Evolutionary conservation across 2,113 vertebrate species (phyloP), one percentile per base, ranked within the genome.

Genomic region (Heterochromis multidens): DNA sequence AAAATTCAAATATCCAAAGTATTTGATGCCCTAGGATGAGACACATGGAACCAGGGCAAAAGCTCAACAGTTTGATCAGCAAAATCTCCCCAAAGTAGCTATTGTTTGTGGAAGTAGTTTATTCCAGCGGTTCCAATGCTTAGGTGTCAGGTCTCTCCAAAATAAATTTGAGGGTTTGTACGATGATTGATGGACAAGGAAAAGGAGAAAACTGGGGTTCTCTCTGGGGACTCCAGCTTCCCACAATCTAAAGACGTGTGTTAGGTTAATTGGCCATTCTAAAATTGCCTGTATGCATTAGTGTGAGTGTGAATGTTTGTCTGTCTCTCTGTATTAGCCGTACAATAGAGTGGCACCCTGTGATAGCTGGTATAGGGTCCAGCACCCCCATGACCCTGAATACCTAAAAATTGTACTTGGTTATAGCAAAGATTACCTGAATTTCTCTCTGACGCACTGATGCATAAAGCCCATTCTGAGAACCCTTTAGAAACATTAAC

Each of bases 11-110:
- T 70, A 19, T 46, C 65, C 23, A 70, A 72, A 72, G 27, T 54
- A 21, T 54, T 21, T 54, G 52, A 21, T 52, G 49, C 3, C 49
- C 17, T 43, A 14, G 11, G 40, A 43, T 43, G 43, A 46, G 40
- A 40, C n/a, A 40, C 40, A 40, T 33, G 3, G 33, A 6, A 6
- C 33, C 40, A 43, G 12, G 49, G 14, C 17, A 21, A 52, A 19
- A 52, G 11, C 40, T 43, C 52, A 54, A 4, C 19, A n/a, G 21
- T 54, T 54, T 54, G 52, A 54, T 54, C 8, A 9, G 7, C 19
- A 54, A 43, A 7, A 72, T 3, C 0, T 72, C 43, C 10, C 29
- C 29, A 49, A 29, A 0, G 0, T 49, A 49, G 29, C 49, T 72
- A 49, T 49, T 49, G 9, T 25, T 27, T 13, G 25, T 52, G 40